These are phyloP conservation scores for Neodiprion pinetum DNA, from an alignment of 1,140 invertebrate species.

Conservation along the genomic window DNA sequence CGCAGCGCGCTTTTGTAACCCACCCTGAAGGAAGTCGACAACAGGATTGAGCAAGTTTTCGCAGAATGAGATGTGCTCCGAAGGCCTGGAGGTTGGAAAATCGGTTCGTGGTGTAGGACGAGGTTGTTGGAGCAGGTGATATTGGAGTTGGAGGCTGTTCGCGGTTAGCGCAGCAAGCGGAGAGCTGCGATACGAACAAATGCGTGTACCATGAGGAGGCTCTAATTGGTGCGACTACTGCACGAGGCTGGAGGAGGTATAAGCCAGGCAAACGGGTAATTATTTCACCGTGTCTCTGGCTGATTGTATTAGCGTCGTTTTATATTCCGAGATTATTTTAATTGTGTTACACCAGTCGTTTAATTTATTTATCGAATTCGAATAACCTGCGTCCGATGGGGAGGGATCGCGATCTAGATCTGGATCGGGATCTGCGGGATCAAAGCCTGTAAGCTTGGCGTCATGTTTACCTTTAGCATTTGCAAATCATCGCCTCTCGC, in stretches of 20 bases:
- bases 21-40: no score
- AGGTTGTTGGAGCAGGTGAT: not conserved
- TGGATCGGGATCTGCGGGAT: no score
- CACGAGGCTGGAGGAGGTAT: no score
- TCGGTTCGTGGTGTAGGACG: not conserved
- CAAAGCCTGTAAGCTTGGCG: no score
- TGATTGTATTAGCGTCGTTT: slow-evolving; percentile 23
- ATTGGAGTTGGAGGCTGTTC: not conserved
- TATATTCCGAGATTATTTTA: slow-evolving; percentile 37
- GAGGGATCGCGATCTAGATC: no score
- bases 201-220: not conserved
- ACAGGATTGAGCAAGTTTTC: no score
- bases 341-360: slow-evolving; percentile 29
- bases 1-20: no score
- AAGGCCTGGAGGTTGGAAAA: no score
- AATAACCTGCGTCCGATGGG: not conserved
- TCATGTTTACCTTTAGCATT: no score
- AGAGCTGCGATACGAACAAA: not conserved
- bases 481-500: no score
- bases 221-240: not conserved
- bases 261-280: not conserved
- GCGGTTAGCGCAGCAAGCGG: not conserved
- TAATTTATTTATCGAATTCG: slow-evolving; percentile 22
- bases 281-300: slow-evolving; percentile 7
- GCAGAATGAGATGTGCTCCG: no score